These are phyloP conservation scores for Cataglyphis altisquamis DNA, from an alignment of 2,888 invertebrate species.

Conservation along the genomic window DNA sequence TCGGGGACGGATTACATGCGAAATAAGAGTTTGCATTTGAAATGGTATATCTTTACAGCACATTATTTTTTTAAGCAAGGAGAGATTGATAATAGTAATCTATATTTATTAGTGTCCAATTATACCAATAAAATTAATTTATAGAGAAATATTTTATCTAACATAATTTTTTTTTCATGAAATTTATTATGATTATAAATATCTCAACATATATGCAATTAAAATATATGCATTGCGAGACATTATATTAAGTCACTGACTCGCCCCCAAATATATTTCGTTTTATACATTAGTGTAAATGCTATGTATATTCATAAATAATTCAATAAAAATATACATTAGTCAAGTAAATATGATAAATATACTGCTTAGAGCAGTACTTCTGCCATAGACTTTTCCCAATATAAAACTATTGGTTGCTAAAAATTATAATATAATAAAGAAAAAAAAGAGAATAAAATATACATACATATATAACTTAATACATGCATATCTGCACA, in stretches of 20 bases:
- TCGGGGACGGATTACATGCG: conserved; percentile 58
- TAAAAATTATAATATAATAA: conserved; percentile 10
- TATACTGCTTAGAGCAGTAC: conserved; percentile 5
- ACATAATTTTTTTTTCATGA: not conserved
- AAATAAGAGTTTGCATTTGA: conserved; percentile 47
- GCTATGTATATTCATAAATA: conserved; percentile 14
- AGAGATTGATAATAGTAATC: conserved; percentile 1
- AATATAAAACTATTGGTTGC: not conserved
- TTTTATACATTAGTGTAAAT: conserved; percentile 8
- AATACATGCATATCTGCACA: conserved; percentile 57
- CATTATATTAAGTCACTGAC: conserved; percentile 17
- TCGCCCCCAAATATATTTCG: conserved; percentile 26
- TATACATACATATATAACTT: conserved; percentile 6
- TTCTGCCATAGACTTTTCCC: conserved; percentile 33
- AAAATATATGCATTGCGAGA: conserved; percentile 27
- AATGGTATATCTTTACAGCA: conserved; percentile 6
- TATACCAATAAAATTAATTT: conserved; percentile 30
- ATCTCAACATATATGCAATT: conserved; percentile 24
- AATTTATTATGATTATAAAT: conserved; percentile 27
- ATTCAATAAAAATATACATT: conserved; percentile 43
- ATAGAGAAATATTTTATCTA: not conserved
- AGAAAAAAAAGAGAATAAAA: conserved; percentile 10
- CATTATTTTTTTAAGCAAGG: conserved; percentile 11
- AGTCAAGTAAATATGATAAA: conserved; percentile 50
- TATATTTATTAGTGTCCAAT: not conserved